Evolutionary conservation across 2,888 invertebrate species (phyloP), one percentile per base, ranked within the genome.

Genomic region (Parthenolecanium corni): DNA sequence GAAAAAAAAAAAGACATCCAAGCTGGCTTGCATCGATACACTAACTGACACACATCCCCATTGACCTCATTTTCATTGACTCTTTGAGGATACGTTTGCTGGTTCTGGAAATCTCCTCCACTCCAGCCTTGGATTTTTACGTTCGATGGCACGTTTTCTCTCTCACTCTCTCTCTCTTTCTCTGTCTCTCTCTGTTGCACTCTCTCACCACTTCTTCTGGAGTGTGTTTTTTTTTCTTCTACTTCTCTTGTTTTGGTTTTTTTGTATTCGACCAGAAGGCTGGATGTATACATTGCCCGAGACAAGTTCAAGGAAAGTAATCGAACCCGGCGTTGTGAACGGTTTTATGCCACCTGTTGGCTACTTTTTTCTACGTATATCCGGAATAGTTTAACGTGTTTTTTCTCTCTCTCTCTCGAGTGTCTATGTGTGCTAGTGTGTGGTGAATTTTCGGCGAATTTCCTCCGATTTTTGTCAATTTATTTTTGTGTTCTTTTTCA

Each of bases 221-320:
- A 31, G 4, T 6, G 5, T 31, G 4, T 31, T 31, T 31, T 6
- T 31, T 9, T 31, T 9, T 31, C 31, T 31, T 9, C 9, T 31
- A 6, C 9, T 31, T 9, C 9, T 31, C 9, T 31, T 31, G 4
- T 31, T 31, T 31, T 31, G 4, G 4, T 31, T 31, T 31, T 31
- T 31, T 31, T 4, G 31, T 31, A 31, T 31, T 31, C 31, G 9
- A 31, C 31, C 31, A 31, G 31, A 31, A 31, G 31, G 31, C 9
- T 31, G 4, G 31, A 31, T 31, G 9, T 31, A 31, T 9, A 31
- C 31, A 31, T 31, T 31, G 31, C 42, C 46, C 46, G 46, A 57
- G 57, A 57, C 46, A 57, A 57, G 57, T 57, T 57, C 57, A 57
- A 57, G 57, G 57, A 57, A 57, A 57, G 57, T 57, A 57, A 57